Base-by-base conservation (phyloP, 2,113 vertebrate genomes). In the Genyomyrus donnyi region DNA sequence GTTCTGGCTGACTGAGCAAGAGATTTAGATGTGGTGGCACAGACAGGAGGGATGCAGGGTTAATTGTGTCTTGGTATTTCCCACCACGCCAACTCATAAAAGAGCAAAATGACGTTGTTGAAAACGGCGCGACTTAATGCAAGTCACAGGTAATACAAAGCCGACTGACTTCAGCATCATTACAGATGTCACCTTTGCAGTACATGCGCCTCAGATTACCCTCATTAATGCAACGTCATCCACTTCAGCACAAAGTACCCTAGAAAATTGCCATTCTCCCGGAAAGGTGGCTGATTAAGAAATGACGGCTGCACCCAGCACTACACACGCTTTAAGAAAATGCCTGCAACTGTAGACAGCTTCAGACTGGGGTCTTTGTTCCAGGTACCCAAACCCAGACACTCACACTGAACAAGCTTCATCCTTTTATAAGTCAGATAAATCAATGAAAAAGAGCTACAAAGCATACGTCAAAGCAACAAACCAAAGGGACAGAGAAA, bases 251-350 rank as follows among this genome's bases (percentile, higher is more conserved):
- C 91, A 93, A 94, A 93, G 89, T 77, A 58, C 50, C 70, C 39
- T 21, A 50, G 93, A 94, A 94, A 95, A 94, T 91, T 92, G 93
- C 92, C 92, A 91, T 89, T 93, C 93, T 93, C 91, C 93, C 89
- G 92, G 92, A 95, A 93, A 91, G 90, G 93, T 39, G 74, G 4
- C 31, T 1, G 15, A 27, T 66, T 66, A 1, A 10, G 7, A 62
- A 27, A 24, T n/a, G 89, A 93, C 13, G 5, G 27, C 4, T 13
- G 31, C 31, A 7, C 4, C 70, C 3, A 77, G 1, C n/a, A 11
- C n/a, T 27, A 27, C n/a, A 13, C 10, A 31, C 2, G 7, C 62
- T 13, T 31, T 31, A 13, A 31, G 27, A 70, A 31, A 70, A 70
- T 11, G 62, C n/a, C n/a, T 66, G 58, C 58, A 66, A 8, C 9